These are phyloP conservation scores for Eupithecia inturbata DNA, from an alignment of 2,888 invertebrate genomes.

Conservation along the genomic window DNA sequence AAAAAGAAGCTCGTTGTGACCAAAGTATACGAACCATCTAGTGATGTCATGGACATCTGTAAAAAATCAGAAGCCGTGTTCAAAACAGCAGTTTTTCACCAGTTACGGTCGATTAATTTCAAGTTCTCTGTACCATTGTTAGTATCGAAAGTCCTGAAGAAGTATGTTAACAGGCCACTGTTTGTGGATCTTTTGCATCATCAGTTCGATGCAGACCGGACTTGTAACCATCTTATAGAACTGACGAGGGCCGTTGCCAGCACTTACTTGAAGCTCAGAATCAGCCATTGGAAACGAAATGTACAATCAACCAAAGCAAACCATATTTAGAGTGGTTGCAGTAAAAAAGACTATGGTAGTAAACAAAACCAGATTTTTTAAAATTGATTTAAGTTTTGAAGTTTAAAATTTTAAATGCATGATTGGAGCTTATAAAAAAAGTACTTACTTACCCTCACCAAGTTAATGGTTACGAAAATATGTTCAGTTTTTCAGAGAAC, in stretches of 20 bases:
- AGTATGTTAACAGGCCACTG: background rate
- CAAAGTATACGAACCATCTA: background rate
- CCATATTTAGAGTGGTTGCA: background rate
- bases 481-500: background rate
- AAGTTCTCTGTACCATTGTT: background rate
- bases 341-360: background rate
- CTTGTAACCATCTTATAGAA: constrained; percentile 1
- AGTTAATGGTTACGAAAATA: background rate
- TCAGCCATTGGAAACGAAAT: background rate
- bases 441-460: too few species aligned
- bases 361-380: background rate
- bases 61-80: background rate
- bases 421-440: too few species aligned
- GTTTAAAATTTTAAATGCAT: too few species aligned
- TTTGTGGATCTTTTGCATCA: background rate
- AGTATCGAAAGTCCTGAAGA: background rate
- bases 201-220: background rate
- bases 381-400: too few species aligned
- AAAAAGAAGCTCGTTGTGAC: background rate
- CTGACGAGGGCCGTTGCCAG: background rate
- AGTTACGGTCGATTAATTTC: background rate
- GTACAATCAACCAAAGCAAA: background rate
- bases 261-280: background rate
- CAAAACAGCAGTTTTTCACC: background rate
- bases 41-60: background rate